Conservation (phyloP, 2,888 invertebrate species). For the Trichogramma dendrolimi region DNA sequence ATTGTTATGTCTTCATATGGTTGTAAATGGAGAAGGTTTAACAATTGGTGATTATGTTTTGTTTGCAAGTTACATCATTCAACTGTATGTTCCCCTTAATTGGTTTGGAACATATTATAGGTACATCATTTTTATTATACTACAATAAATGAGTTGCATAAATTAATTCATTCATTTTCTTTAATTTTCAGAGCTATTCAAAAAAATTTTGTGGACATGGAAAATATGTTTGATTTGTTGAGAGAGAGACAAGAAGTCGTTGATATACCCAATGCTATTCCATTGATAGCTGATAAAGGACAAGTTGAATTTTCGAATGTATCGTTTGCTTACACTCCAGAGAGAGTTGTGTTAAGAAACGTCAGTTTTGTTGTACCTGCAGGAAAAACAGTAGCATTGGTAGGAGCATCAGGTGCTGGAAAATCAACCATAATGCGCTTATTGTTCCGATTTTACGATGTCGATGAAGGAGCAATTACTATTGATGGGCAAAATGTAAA, state of each 20-base stretch:
- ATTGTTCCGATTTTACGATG: slow-evolving; percentile 94
- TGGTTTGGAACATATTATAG: slow-evolving; percentile 98
- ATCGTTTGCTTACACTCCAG: slow-evolving; percentile 81
- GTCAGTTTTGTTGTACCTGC: slow-evolving; percentile 74
- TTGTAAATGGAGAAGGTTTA: slow-evolving; percentile 61
- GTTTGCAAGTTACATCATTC: slow-evolving; percentile 91
- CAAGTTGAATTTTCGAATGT: slow-evolving; percentile 86
- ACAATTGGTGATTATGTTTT: slow-evolving; percentile 95
- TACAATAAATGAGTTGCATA: neutral
- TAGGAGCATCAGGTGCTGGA: slow-evolving; percentile 86
- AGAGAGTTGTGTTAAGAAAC: slow-evolving; percentile 70
- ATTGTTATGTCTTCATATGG: slow-evolving; percentile 82
- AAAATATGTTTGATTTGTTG: slow-evolving; percentile 96
- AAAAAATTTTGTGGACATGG: slow-evolving; percentile 98
- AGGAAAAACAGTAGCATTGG: slow-evolving; percentile 82
- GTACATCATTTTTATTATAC: slow-evolving; percentile 51
- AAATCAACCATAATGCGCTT: slow-evolving; percentile 95
- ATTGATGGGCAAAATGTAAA: slow-evolving; percentile 89
- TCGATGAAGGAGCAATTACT: slow-evolving; percentile 77
- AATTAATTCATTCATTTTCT: slow-evolving; percentile 14
- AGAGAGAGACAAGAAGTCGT: slow-evolving; percentile 81
- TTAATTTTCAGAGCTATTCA: slow-evolving; percentile 76
- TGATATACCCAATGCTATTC: slow-evolving; percentile 76
- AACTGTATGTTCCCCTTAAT: slow-evolving; percentile 91
- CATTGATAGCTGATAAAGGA: slow-evolving; percentile 66